A percentile compares a stretch with the other conserved stretches of the same genome.
phyloP scores from a whole-genome alignment of 2,113 vertebrate species.

The Sakesphorus luctuosus region DNA sequence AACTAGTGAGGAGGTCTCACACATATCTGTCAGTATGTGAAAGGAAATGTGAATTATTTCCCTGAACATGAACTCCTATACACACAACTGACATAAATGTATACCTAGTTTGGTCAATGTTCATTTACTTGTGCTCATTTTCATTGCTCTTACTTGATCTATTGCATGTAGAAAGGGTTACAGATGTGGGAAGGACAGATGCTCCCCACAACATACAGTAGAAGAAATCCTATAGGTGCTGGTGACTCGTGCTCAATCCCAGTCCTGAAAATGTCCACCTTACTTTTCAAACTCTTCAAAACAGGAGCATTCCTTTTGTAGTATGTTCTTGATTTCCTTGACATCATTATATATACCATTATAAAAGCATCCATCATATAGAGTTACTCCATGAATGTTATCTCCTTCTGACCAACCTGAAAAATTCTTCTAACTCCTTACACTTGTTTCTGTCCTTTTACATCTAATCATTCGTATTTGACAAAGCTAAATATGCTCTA shows the following conservation, averaged over 20 bases:
- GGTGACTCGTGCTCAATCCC: background rate
- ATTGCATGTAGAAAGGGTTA: background rate
- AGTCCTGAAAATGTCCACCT: background rate
- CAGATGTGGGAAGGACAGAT: background rate
- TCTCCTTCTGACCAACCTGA: constrained; percentile 8
- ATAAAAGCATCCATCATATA: background rate
- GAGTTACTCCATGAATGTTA: background rate
- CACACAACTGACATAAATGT: background rate
- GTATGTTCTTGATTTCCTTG: background rate
- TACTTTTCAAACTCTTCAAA: background rate
- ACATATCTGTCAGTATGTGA: background rate
- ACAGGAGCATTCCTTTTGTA: background rate
- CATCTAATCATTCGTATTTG: background rate
- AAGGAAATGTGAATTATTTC: background rate
- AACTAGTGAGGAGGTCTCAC: background rate
- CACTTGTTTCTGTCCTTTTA: background rate
- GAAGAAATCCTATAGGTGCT: background rate
- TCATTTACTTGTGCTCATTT: background rate
- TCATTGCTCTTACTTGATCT: background rate
- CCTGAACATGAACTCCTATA: background rate
- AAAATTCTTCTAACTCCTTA: constrained; percentile 8
- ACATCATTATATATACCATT: background rate
- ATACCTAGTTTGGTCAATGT: background rate
- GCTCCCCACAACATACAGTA: background rate
- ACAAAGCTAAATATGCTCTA: background rate